phyloP scores from a whole-genome alignment of 2,113 vertebrate species.

The Sinosuthora webbiana region DNA sequence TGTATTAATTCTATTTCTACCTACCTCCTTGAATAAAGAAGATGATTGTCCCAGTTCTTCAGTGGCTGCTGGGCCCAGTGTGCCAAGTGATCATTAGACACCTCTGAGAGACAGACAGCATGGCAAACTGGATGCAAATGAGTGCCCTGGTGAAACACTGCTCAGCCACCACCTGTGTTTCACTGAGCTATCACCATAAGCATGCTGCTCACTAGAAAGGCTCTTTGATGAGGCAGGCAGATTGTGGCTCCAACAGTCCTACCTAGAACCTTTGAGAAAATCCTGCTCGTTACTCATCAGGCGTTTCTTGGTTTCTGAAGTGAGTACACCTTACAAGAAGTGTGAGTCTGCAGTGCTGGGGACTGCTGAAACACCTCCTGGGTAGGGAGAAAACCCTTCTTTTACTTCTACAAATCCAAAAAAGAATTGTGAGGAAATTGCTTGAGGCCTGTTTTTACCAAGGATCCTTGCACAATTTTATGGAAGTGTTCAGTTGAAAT shows the following conservation, averaged over 20 bases:
- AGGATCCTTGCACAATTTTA: not conserved
- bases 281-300: conserved; percentile 23
- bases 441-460: not conserved
- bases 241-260: not conserved
- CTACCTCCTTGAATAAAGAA: conserved; percentile 2
- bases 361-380: not conserved
- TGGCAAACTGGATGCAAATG: not conserved
- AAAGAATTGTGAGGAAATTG: not conserved
- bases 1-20: not conserved
- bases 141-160: not conserved
- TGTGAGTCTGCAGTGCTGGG: not conserved
- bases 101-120: not conserved
- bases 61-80: not conserved
- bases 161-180: not conserved
- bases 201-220: not conserved
- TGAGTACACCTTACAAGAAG: not conserved
- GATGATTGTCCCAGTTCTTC: not conserved
- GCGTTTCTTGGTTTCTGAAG: not conserved
- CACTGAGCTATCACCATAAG: not conserved
- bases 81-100: not conserved
- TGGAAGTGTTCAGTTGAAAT: not conserved
- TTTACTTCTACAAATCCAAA: not conserved
- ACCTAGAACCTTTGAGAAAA: conserved; percentile 24
- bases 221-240: conserved; percentile 14
- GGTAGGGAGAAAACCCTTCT: not conserved